Conservation (phyloP, 2,888 invertebrate species). For the Nineta flava region DNA sequence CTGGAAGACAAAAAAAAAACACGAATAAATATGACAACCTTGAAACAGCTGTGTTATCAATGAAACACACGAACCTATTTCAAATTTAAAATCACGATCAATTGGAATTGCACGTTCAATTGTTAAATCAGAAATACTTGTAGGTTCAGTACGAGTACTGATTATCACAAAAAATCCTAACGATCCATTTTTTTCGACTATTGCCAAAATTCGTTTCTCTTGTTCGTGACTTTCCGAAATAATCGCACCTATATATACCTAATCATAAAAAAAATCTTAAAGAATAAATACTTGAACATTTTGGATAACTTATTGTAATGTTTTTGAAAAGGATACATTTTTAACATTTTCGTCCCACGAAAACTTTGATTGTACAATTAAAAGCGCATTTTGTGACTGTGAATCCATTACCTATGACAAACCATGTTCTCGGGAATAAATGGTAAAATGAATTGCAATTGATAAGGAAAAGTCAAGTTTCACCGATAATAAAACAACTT, state of each 20-base stretch:
- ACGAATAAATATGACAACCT: neutral
- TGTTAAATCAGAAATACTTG: slow-evolving; percentile 58
- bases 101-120: slow-evolving; percentile 69
- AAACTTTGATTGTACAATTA: slow-evolving; percentile 39
- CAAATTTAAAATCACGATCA: slow-evolving; percentile 63
- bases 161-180: slow-evolving; percentile 39
- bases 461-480: too few species aligned
- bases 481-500: too few species aligned
- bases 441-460: neutral
- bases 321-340: slow-evolving; percentile 34
- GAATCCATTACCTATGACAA: slow-evolving; percentile 9
- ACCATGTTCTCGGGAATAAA: neutral
- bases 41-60: neutral
- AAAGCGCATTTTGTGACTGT: slow-evolving; percentile 22
- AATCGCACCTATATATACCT: slow-evolving; percentile 27
- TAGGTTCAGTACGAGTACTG: slow-evolving; percentile 45
- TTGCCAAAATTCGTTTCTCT: slow-evolving; percentile 36
- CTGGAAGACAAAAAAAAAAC: neutral
- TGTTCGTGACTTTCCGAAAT: slow-evolving; percentile 28
- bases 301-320: neutral
- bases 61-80: slow-evolving; percentile 34
- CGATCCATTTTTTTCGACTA: slow-evolving; percentile 38
- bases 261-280: neutral
- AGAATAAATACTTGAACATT: slow-evolving; percentile 4
- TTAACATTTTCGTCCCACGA: slow-evolving; percentile 36